Percentiles rank a stretch among this genome's conserved stretches.
Evolutionary conservation across 2,113 vertebrate genomes (phyloP).

Genomic region (Castor canadensis): DNA sequence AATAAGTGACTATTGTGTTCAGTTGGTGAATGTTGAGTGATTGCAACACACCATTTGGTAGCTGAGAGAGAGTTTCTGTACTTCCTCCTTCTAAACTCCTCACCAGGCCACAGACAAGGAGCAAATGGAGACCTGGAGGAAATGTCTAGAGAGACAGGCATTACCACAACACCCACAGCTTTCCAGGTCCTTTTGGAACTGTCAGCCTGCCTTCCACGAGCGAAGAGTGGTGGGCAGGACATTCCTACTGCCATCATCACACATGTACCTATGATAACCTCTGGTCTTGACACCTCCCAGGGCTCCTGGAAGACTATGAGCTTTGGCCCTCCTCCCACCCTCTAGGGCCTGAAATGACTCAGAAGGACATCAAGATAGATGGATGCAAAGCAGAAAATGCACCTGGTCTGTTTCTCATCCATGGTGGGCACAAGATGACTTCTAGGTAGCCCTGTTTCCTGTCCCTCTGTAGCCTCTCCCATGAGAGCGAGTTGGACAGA

Average conservation of each 20-base stretch:
- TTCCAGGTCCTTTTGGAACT: accelerated
- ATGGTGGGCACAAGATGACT: accelerated
- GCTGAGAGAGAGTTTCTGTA: accelerated
- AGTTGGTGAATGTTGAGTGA: no score
- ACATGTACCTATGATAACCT: accelerated
- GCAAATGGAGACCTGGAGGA: no score
- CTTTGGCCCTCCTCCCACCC: no score
- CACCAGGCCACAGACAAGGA: accelerated
- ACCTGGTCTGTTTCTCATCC: accelerated
- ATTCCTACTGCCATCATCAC: accelerated
- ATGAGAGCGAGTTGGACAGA: no score
- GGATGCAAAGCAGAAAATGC: background rate
- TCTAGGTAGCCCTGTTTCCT: background rate
- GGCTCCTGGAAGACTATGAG: background rate
- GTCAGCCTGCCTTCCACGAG: background rate
- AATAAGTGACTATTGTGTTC: no score
- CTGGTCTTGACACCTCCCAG: background rate
- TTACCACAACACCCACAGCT: accelerated
- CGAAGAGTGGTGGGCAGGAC: accelerated
- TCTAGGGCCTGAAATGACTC: background rate
- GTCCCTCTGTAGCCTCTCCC: background rate
- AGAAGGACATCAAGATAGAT: background rate
- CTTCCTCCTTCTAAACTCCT: no score
- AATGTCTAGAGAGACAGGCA: background rate
- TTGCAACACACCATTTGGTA: background rate